phyloP scores from a whole-genome alignment of 2,888 invertebrate genomes.

The Bembecia ichneumoniformis region DNA sequence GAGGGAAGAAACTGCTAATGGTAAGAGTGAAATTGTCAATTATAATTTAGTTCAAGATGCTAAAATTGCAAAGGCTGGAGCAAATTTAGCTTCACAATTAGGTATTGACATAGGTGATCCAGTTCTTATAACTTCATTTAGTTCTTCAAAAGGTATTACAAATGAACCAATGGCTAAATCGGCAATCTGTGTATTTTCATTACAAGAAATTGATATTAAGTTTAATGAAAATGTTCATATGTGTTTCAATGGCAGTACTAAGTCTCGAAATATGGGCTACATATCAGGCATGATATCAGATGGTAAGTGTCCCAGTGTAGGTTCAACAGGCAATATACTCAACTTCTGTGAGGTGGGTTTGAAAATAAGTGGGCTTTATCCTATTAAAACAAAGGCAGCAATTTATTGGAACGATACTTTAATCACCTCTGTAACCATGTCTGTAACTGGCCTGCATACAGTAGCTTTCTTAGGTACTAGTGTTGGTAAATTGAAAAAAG shows the following conservation, averaged over 20 bases:
- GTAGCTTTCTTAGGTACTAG: conserved; percentile 94
- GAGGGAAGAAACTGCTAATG: conserved; percentile 70
- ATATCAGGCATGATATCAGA: conserved; percentile 92
- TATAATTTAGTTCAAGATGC: conserved; percentile 96
- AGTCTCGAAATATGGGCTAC: conserved; percentile 92
- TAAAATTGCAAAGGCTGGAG: conserved; percentile 87
- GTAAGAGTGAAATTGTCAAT: conserved; percentile 68
- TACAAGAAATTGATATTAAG: conserved; percentile 90
- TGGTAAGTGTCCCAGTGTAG: conserved; percentile 90
- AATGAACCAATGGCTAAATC: conserved; percentile 87
- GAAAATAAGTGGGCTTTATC: conserved; percentile 91
- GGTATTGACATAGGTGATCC: conserved; percentile 85
- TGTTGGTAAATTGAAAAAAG: conserved; percentile 89
- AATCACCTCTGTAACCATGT: conserved; percentile 87
- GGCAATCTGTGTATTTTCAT: conserved; percentile 92
- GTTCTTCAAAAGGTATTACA: conserved; percentile 89
- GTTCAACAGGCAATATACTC: conserved; percentile 89
- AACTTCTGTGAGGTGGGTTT: conserved; percentile 94
- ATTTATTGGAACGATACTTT: conserved; percentile 85
- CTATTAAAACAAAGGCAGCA: conserved; percentile 83
- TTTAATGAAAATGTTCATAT: conserved; percentile 97
- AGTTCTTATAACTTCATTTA: conserved; percentile 89
- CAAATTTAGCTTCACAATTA: conserved; percentile 84
- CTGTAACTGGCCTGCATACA: conserved; percentile 91
- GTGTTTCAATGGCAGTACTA: conserved; percentile 96